Percentiles rank a stretch among this genome's conserved stretches.
These are phyloP conservation scores for Ischnus inquisitorius DNA, from an alignment of 2,888 invertebrate species.

Conservation along the genomic window DNA sequence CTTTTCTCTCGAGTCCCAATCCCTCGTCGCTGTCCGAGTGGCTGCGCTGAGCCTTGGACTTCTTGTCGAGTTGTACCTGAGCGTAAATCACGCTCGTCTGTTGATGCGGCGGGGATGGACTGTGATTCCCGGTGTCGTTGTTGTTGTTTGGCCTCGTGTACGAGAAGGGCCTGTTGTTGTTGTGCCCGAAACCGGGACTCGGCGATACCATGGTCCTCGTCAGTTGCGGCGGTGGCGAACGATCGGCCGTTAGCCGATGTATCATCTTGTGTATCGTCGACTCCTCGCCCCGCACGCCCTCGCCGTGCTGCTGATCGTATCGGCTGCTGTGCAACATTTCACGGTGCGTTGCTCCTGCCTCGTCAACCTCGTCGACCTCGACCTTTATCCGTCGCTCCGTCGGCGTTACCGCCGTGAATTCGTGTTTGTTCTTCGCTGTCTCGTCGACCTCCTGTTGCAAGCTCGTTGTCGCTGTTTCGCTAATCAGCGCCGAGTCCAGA, in stretches of 20 bases:
- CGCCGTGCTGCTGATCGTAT: slow-evolving; percentile 78
- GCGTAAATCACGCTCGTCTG: slow-evolving; percentile 91
- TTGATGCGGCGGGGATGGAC: slow-evolving; percentile 85
- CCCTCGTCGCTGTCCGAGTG: slow-evolving; percentile 93
- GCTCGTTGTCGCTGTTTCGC: slow-evolving; percentile 26
- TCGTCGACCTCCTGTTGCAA: not conserved
- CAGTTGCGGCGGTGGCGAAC: slow-evolving; percentile 89
- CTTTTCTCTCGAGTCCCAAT: slow-evolving; percentile 89
- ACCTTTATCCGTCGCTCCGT: slow-evolving; percentile 68
- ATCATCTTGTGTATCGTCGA: slow-evolving; percentile 92
- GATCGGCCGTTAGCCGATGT: slow-evolving; percentile 91
- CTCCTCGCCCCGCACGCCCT: slow-evolving; percentile 72
- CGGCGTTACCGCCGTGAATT: slow-evolving; percentile 67
- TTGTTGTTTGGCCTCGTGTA: slow-evolving; percentile 89
- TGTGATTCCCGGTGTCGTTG: slow-evolving; percentile 42
- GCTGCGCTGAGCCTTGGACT: slow-evolving; percentile 86
- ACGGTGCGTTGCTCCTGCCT: slow-evolving; percentile 44
- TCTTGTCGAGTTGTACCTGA: slow-evolving; percentile 88
- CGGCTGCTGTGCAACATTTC: slow-evolving; percentile 83
- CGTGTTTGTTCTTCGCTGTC: slow-evolving; percentile 21
- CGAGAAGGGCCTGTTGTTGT: slow-evolving; percentile 93
- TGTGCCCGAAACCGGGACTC: slow-evolving; percentile 88
- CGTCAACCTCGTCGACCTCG: slow-evolving; percentile 75
- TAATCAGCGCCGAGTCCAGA: slow-evolving; percentile 60
- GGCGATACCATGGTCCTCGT: slow-evolving; percentile 88